A percentile compares a stretch with the other conserved stretches of the same genome.
These are phyloP conservation scores for Anagyrus pseudococci DNA, from an alignment of 2,888 invertebrate genomes.

Conservation along the genomic window DNA sequence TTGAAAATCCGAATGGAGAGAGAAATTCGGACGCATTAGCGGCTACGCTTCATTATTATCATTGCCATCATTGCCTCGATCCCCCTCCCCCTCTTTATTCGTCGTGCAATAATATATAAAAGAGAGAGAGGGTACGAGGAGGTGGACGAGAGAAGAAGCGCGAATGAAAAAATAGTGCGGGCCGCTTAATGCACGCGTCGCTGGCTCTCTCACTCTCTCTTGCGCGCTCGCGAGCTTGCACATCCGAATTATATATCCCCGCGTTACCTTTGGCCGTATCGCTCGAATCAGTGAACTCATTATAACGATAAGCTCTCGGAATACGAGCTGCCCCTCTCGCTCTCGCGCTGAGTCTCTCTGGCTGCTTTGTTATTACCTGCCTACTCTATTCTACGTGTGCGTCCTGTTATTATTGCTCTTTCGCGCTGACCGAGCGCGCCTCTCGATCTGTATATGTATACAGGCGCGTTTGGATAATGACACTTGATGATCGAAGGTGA, in stretches of 20 bases:
- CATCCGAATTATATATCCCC: slow-evolving; percentile 17
- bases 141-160: slow-evolving; percentile 20
- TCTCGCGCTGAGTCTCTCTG: slow-evolving; percentile 46
- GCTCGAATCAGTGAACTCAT: slow-evolving; percentile 53
- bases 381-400: too few species aligned
- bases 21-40: slow-evolving; percentile 29
- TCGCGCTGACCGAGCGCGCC: too few species aligned
- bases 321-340: too few species aligned
- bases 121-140: not conserved
- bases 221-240: slow-evolving; percentile 5
- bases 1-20: slow-evolving; percentile 21
- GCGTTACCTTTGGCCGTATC: slow-evolving; percentile 12
- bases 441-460: not conserved
- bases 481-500: slow-evolving; percentile 40
- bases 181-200: slow-evolving; percentile 7
- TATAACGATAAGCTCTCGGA: slow-evolving; percentile 57
- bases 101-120: slow-evolving; percentile 22
- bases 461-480: slow-evolving; percentile 16
- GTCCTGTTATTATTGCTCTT: slow-evolving; percentile 50
- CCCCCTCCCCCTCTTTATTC: slow-evolving; percentile 10
- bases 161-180: slow-evolving; percentile 25
- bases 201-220: not conserved
- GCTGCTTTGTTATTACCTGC: slow-evolving; percentile 46
- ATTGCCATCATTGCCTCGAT: not conserved
- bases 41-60: slow-evolving; percentile 28